Evolutionary conservation across 2,797 vertebrate species (phyloP).

Genomic region (Pristis pectinata): DNA sequence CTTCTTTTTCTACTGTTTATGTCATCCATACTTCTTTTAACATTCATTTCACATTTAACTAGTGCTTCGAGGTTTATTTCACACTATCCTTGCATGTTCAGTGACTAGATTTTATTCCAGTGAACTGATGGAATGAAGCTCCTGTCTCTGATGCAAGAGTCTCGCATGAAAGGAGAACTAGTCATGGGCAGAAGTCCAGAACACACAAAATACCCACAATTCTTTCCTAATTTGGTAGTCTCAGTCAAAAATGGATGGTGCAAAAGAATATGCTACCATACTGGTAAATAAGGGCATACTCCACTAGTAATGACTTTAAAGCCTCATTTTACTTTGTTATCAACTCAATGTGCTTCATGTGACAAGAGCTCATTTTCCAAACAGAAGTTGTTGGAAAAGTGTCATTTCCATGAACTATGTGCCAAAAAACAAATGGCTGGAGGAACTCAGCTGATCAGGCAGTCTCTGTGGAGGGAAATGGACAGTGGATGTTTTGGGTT

Average conservation of each 20-base stretch:
- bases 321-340: neutral
- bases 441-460: no score
- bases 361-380: neutral
- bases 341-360: neutral
- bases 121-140: neutral
- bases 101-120: conserved; percentile 2
- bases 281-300: neutral
- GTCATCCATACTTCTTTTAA: neutral
- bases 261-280: neutral
- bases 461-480: no score
- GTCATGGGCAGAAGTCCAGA: neutral
- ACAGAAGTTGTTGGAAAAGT: no score
- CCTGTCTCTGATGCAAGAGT: neutral
- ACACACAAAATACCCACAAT: conserved; percentile 5
- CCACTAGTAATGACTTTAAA: neutral
- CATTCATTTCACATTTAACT: conserved; percentile 21
- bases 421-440: no score
- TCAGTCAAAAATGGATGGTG: neutral
- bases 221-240: neutral
- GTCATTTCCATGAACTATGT: no score
- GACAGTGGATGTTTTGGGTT: no score
- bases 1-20: conserved; percentile 6
- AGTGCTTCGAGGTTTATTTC: neutral
- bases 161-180: conserved; percentile 12
- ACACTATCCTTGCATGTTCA: neutral